Conservation (phyloP, 2,113 vertebrate genomes). For the Ia io region DNA sequence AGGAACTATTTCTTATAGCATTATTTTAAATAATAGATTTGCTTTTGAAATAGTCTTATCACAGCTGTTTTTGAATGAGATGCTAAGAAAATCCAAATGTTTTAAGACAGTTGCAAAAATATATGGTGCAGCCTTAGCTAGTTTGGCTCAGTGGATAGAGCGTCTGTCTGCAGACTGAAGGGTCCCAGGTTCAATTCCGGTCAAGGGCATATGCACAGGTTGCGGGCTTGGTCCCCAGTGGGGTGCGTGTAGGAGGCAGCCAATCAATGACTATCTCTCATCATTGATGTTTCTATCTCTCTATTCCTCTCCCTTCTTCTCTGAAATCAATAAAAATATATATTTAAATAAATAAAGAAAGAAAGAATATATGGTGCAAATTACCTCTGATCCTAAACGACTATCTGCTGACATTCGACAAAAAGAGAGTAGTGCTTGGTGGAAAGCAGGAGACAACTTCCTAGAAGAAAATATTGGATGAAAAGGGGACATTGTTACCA, state of each 20-base stretch:
- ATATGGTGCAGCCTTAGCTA: not conserved
- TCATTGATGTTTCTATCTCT: too few species aligned
- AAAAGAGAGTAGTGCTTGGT: constrained; percentile 97
- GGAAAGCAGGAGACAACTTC: constrained; percentile 95
- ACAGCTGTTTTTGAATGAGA: not conserved
- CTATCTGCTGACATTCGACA: constrained; percentile 98
- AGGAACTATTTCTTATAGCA: constrained; percentile 14
- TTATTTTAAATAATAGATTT: constrained; percentile 39
- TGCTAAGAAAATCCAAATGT: not conserved
- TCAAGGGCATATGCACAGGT: too few species aligned
- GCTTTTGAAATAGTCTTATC: not conserved
- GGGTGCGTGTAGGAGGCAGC: too few species aligned
- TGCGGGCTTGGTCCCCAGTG: too few species aligned
- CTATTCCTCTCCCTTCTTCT: too few species aligned
- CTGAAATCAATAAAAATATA: too few species aligned
- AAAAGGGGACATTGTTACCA: not conserved
- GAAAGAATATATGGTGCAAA: not conserved
- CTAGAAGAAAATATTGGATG: constrained; percentile 78
- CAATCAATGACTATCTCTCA: too few species aligned
- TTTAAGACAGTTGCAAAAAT: constrained; percentile 18
- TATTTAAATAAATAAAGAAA: too few species aligned
- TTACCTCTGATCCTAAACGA: constrained; percentile 97
- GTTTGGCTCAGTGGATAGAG: too few species aligned
- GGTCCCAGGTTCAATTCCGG: too few species aligned
- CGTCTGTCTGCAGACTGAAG: too few species aligned